Percentiles rank a stretch among this genome's conserved stretches.
phyloP scores from a whole-genome alignment of 2,113 vertebrate species.

The Nannobrachium achirus region DNA sequence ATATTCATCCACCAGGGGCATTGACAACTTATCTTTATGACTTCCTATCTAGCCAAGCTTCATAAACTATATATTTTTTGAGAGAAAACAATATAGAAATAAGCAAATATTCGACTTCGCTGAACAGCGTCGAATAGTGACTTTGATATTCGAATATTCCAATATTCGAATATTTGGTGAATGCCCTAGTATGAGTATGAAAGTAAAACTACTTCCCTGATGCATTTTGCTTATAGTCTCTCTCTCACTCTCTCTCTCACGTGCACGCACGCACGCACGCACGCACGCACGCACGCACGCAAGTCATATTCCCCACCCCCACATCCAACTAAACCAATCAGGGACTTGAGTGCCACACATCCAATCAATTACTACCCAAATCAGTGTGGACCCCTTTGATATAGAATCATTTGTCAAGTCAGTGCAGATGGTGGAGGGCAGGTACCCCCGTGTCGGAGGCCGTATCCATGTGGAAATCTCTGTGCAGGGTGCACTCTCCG shows the following conservation, averaged over 20 bases:
- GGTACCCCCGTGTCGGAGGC: conserved; percentile 72
- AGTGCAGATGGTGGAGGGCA: conserved; percentile 75
- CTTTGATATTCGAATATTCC: too few species aligned
- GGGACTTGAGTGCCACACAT: conserved; percentile 79
- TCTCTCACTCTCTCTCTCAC: not conserved
- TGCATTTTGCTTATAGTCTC: conserved; percentile 15
- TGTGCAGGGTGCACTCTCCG: conserved; percentile 66
- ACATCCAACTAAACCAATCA: conserved; percentile 80
- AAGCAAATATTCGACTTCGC: too few species aligned
- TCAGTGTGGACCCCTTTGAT: conserved; percentile 79
- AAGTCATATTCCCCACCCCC: conserved; percentile 51
- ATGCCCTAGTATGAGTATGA: too few species aligned
- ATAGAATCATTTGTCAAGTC: conserved; percentile 84
- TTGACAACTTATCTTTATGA: too few species aligned
- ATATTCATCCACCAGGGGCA: too few species aligned
- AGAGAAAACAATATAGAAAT: too few species aligned
- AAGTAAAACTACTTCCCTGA: conserved; percentile 39
- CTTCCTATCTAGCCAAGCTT: too few species aligned
- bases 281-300: too few species aligned
- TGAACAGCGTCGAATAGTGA: too few species aligned
- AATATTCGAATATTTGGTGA: too few species aligned
- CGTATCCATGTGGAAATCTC: conserved; percentile 78
- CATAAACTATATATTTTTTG: too few species aligned
- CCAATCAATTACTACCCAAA: conserved; percentile 83
- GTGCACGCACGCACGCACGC: too few species aligned